Evolutionary conservation across 2,113 vertebrate genomes (phyloP).

Genomic region (Oxygymnocypris stewartii): DNA sequence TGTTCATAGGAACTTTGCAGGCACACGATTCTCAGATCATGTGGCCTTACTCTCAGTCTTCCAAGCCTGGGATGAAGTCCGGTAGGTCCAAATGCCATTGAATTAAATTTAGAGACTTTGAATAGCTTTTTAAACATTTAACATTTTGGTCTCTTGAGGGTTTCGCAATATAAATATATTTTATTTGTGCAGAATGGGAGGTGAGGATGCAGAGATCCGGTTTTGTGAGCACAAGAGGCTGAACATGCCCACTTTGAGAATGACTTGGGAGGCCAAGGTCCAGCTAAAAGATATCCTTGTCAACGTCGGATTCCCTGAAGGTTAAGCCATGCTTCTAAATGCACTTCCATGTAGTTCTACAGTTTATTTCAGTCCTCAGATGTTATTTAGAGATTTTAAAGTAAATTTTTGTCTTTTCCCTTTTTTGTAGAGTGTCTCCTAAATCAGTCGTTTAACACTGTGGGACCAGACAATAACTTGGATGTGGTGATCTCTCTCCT

Average conservation of each 20-base stretch:
- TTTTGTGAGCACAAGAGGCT: conserved; percentile 96
- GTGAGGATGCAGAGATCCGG: conserved; percentile 87
- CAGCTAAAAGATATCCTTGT: conserved; percentile 94
- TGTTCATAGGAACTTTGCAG: conserved; percentile 91
- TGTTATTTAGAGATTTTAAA: background rate
- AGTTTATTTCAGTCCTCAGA: background rate
- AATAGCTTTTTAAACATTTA: background rate
- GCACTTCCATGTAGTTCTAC: background rate
- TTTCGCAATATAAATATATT: background rate
- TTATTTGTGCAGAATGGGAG: conserved; percentile 79
- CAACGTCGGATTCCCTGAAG: conserved; percentile 92
- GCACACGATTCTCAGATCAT: conserved; percentile 90
- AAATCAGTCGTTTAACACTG: conserved; percentile 88
- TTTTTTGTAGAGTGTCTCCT: conserved; percentile 81
- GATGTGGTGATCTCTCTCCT: conserved; percentile 94
- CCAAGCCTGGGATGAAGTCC: conserved; percentile 94
- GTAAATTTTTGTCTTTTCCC: background rate
- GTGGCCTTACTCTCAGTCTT: conserved; percentile 92
- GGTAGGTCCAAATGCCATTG: conserved; percentile 69
- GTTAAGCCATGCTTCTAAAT: conserved; percentile 63
- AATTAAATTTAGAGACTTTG: background rate
- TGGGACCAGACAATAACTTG: conserved; percentile 91
- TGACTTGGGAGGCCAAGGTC: conserved; percentile 99
- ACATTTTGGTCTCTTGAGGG: background rate
- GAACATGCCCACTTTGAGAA: conserved; percentile 92